phyloP scores from a whole-genome alignment of 2,797 vertebrate genomes.

The Etheostoma perlongum region DNA sequence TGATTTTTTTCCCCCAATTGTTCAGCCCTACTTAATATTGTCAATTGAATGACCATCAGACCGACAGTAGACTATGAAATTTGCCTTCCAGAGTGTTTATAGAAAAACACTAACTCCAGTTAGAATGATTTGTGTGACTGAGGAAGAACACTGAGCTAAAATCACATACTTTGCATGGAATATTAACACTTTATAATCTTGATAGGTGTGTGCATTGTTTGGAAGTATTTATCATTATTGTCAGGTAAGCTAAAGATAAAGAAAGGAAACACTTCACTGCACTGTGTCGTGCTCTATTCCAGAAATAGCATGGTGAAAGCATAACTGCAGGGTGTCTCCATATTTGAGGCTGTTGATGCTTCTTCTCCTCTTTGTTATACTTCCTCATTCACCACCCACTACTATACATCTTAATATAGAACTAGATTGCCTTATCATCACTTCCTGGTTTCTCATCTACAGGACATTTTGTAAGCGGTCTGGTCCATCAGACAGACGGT shows the following conservation, averaged over 20 bases:
- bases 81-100: neutral
- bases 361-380: conserved; percentile 19
- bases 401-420: conserved; percentile 37
- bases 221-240: neutral
- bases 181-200: neutral
- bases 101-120: neutral
- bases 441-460: conserved; percentile 48
- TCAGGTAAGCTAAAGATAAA: neutral
- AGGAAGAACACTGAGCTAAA: neutral
- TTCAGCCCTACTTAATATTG: neutral
- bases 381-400: conserved; percentile 18
- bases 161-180: neutral
- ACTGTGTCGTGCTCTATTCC: neutral
- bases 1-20: too few relatives aligned
- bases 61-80: neutral
- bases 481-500: conserved; percentile 42
- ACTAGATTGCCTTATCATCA: conserved; percentile 15
- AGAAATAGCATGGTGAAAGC: conserved; percentile 4
- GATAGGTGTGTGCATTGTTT: neutral
- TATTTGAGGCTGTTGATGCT: conserved; percentile 2
- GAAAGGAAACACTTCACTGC: neutral
- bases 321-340: neutral
- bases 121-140: neutral
- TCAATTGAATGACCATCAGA: neutral
- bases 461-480: conserved; percentile 40